Percentiles rank a stretch among this genome's conserved stretches.
These are phyloP conservation scores for Lobophora halterata DNA, from an alignment of 2,888 invertebrate genomes.

Conservation along the genomic window DNA sequence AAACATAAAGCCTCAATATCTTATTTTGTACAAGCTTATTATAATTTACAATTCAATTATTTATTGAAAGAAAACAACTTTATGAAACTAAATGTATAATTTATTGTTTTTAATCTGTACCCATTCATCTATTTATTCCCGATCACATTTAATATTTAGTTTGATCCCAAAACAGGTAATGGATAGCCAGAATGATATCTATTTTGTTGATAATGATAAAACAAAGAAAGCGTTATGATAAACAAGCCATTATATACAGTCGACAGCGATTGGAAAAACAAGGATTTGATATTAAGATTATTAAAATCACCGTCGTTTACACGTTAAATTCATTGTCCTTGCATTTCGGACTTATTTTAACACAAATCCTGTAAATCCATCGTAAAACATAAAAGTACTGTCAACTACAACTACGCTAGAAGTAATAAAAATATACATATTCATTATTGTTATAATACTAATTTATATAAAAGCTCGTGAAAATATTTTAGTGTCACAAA, in stretches of 20 bases:
- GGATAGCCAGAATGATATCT: conserved; percentile 46
- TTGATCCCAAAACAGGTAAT: conserved; percentile 73
- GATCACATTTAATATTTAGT: conserved; percentile 43
- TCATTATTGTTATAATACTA: conserved; percentile 53
- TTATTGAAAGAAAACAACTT: conserved; percentile 11
- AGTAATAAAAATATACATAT: conserved; percentile 77
- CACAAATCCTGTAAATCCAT: conserved; percentile 10
- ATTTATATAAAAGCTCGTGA: conserved; percentile 77
- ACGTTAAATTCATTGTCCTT: background rate
- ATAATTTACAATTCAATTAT: conserved; percentile 27
- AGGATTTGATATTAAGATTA: conserved; percentile 12
- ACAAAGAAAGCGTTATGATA: conserved; percentile 38
- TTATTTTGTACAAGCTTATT: conserved; percentile 30
- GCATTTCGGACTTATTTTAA: background rate
- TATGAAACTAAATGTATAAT: conserved; percentile 8
- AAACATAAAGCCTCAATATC: conserved; percentile 13
- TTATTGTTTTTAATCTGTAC: conserved; percentile 20
- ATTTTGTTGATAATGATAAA: conserved; percentile 41
- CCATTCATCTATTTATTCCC: conserved; percentile 25
- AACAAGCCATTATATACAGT: conserved; percentile 33
- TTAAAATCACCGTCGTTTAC: background rate
- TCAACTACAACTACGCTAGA: conserved; percentile 57
- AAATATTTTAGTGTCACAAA: conserved; percentile 64
- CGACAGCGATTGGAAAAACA: conserved; percentile 19
- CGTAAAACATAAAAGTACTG: conserved; percentile 29